phyloP scores from a whole-genome alignment of 2,888 invertebrate genomes.

The Macaria notata region DNA sequence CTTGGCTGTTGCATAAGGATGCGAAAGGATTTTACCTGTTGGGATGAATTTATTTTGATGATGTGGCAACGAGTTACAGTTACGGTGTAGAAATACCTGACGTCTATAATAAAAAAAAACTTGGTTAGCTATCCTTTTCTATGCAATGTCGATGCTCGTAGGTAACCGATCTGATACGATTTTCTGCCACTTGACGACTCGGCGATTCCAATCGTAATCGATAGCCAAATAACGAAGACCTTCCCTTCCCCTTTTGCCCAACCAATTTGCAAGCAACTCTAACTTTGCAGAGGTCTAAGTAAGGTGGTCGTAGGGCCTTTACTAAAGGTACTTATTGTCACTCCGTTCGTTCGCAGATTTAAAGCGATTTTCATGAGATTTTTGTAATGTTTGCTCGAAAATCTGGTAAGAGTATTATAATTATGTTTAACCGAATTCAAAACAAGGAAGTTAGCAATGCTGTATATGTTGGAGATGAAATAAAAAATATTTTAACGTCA shows the following conservation, averaged over 20 bases:
- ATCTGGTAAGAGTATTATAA: conserved; percentile 16
- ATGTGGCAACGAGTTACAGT: no score
- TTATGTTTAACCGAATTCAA: no score
- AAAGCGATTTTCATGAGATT: conserved; percentile 7
- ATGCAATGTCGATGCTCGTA: no score
- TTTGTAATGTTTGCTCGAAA: conserved; percentile 18
- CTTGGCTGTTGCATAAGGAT: no score
- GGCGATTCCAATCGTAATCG: conserved; percentile 53
- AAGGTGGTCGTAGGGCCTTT: conserved; percentile 10
- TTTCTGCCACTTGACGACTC: conserved; percentile 68
- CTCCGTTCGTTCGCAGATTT: conserved; percentile 20
- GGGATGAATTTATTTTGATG: no score
- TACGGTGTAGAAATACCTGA: no score
- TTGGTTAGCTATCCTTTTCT: no score
- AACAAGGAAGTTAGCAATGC: no score
- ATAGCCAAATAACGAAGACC: conserved; percentile 35
- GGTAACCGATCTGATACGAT: conserved; percentile 57
- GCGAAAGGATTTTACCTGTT: no score
- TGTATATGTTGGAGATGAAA: no score
- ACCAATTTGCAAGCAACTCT: conserved; percentile 1
- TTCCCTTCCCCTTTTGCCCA: conserved; percentile 6
- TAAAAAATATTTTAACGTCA: no score
- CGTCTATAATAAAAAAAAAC: no score
- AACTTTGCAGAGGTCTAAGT: conserved; percentile 4
- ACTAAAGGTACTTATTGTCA: conserved; percentile 20